Evolutionary conservation across 2,888 invertebrate species (phyloP), one percentile per base, ranked within the genome.

Genomic region (Steinernema carpocapsae): DNA sequence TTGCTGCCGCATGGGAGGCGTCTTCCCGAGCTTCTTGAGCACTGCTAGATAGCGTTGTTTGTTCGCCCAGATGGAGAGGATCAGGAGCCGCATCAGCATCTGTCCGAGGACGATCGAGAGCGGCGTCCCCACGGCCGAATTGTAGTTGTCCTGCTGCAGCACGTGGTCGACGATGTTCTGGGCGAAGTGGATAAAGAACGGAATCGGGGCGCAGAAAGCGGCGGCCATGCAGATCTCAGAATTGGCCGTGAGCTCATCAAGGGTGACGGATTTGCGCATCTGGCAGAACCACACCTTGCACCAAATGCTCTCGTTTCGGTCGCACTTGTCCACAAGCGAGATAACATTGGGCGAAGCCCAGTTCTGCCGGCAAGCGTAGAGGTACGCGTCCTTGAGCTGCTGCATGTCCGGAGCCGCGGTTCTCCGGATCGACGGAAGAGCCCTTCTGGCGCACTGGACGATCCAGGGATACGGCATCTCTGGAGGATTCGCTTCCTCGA

Each of bases 341-440:
- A 81, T 70, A 12, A 80, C 80, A 70, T 75, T 74, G 14, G 82
- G 82, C 14, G 76, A 74, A 14, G 80, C 82, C 77, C 78, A 82
- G 26, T 76, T 72, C 76, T 82, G 82, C 42, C 78, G 76, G 37
- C 74, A 75, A 12, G 77, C 74, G 71, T 75, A 80, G 45, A 77
- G 45, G 71, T 78, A 82, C 32, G 78, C 77, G 51, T 80, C 72
- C 51, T 79, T 80, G 37, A 80, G 76, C 72, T 56, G 72, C 45
- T 76, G 72, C 52, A 42, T 29, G 46, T 72, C 71, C 2, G 80
- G 80, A 12, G 75, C 70, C 42, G 79, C 29, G 46, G 70, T 14
- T 29, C 42, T 45, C 43, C 70, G 74, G 10, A 76, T 26, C 17
- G 64, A 42, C 24, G 79, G 80, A 71, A 81, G 71, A 17, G 43